phyloP scores from a whole-genome alignment of 2,888 invertebrate genomes.

The Meganola albula region DNA sequence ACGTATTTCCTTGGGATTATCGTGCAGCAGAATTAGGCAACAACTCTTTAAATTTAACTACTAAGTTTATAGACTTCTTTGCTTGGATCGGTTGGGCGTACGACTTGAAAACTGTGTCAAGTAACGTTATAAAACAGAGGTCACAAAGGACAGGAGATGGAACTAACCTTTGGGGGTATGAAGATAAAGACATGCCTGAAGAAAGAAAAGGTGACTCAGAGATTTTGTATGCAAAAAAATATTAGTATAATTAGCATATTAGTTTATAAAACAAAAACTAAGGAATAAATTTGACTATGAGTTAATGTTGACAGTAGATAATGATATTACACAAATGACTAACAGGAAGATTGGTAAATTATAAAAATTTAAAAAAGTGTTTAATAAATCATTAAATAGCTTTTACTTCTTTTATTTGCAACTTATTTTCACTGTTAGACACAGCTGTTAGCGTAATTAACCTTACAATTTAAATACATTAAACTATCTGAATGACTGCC shows the following conservation, averaged over 20 bases:
- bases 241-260: background rate
- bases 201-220: background rate
- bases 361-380: no score
- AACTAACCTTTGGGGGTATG: background rate
- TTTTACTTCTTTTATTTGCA: no score
- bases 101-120: conserved; percentile 38
- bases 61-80: conserved; percentile 46
- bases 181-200: background rate
- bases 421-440: no score
- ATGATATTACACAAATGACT: no score
- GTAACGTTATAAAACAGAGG: conserved; percentile 25
- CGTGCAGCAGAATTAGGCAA: conserved; percentile 40
- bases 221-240: background rate
- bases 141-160: conserved; percentile 36
- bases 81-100: conserved; percentile 51
- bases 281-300: no score
- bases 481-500: no score
- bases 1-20: conserved; percentile 48
- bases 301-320: no score
- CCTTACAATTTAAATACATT: no score
- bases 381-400: no score
- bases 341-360: no score
- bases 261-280: no score
- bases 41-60: conserved; percentile 32
- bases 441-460: no score